Evolutionary conservation across 2,888 invertebrate species (phyloP).

Genomic region (Lordiphosa fenestrarum): DNA sequence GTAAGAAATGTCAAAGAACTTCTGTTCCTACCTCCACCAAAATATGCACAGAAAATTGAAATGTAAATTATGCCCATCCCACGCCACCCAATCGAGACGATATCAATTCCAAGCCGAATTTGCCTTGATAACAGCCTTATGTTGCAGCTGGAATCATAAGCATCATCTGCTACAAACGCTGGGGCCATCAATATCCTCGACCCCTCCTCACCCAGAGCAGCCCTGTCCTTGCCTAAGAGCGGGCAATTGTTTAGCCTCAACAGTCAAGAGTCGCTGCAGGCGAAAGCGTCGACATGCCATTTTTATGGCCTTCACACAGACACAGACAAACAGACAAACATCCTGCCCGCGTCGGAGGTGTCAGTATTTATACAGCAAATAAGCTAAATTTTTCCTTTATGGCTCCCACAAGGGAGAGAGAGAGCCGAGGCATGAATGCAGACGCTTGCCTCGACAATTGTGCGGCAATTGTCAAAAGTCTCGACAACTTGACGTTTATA

Average conservation of each 20-base stretch:
- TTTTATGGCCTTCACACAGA: slow-evolving; percentile 45
- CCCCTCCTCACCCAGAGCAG: neutral
- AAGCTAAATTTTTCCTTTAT: slow-evolving; percentile 67
- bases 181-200: slow-evolving; percentile 5
- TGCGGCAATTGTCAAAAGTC: slow-evolving; percentile 76
- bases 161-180: slow-evolving; percentile 11
- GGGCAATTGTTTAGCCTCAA: slow-evolving; percentile 23
- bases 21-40: neutral
- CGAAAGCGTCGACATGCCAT: slow-evolving; percentile 30
- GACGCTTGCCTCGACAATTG: slow-evolving; percentile 66
- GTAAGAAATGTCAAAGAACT: no score
- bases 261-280: slow-evolving; percentile 37
- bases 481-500: slow-evolving; percentile 60
- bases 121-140: slow-evolving; percentile 10
- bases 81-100: neutral
- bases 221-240: slow-evolving; percentile 1
- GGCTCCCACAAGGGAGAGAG: slow-evolving; percentile 50
- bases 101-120: slow-evolving; percentile 8
- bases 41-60: slow-evolving; percentile 9
- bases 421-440: slow-evolving; percentile 35
- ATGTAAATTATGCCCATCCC: slow-evolving; percentile 7
- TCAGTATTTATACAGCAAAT: slow-evolving; percentile 70
- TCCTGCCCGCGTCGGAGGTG: slow-evolving; percentile 43
- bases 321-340: slow-evolving; percentile 30
- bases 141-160: slow-evolving; percentile 7